Base-by-base conservation (phyloP, 2,797 vertebrate genomes). In the Falco novaeseelandiae region DNA sequence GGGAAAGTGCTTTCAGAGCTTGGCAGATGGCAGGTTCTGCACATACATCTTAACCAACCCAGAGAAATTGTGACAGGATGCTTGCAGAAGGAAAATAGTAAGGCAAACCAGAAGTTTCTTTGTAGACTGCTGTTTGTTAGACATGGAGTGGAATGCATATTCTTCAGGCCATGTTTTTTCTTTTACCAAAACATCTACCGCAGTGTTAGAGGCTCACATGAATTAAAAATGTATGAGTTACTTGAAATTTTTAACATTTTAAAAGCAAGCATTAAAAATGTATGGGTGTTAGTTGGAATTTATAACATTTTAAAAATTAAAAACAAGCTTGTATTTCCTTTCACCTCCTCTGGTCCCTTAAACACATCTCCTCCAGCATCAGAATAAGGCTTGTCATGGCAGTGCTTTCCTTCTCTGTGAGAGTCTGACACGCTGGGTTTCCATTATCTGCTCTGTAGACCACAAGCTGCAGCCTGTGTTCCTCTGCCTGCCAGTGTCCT, bases 201-300 rank as follows among this genome's bases (percentile, higher is more conserved):
- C 27, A 67, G 6, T 23, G 23, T 90, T 85, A 74, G 77, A 95
- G 42, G 59, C 21, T 83, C 1, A 0, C 1, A 6, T 21, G 36
- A 57, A 89, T 93, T 93, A 89, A 97, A 77, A 65, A 89, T 92
- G 49, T 46, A 63, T 93, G 79, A 12, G 34, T 48, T 46, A 96
- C 84, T 34, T 74, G 91, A 94, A 90, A 90, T 57, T n/a, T 32
- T 67, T 69, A 90, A 73, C 77, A 74, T 94, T 97, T 97, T 84
- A 92, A 90, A 96, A 95, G 88, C 78, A 83, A 86, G 42, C 54
- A 73, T 95, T 88, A 93, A 97, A 77, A 71, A 92, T 92, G 40
- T 42, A 79, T 83, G 69, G 52, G 80, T 72, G n/a, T 77, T 72
- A 90, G 81, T 11, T 92, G 90, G 89, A 81, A 95, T 93, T 71